Evolutionary conservation across 2,113 vertebrate species (phyloP), one percentile per base, ranked within the genome.

Genomic region (Chloroceryle aenea): DNA sequence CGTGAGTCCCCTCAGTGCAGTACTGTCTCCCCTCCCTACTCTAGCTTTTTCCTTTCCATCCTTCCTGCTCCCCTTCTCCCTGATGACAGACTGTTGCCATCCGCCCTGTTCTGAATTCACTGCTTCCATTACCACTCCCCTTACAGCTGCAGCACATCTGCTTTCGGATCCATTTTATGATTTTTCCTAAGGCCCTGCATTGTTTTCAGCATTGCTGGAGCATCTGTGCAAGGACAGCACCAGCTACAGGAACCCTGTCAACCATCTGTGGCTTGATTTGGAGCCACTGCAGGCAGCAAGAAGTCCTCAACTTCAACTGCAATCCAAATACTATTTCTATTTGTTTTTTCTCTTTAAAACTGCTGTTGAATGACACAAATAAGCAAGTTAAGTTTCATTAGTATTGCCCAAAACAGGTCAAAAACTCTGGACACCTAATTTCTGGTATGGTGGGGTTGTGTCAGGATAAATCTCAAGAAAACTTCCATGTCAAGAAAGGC

Each of bases 61-160:
- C 56, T 92, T 77, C 55, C 38, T 17, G 2, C 30, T 8, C 4
- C 18, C 10, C 27, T 22, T 26, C 26, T 14, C 1, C 59, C 17
- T 7, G 1, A 69, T 21, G 91, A 85, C 42, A 12, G 89, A 91
- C 20, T 56, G 77, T 62, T 55, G 43, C 82, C 50, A 83, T 74
- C 47, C 5, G 0, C 75, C 38, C 63, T 1, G 0, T 22, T 72
- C 68, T 30, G 72, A 85, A 93, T 95, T 85, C 89, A 27, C 74
- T 20, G 67, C 82, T 76, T 69, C 74, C 82, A 87, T 85, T 62
- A 91, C 21, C 26, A 1, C 75, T 85, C 90, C 92, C 93, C 75
- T 81, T 92, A 83, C 95, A 94, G 80, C 83, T 90, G 93, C 75
- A 62, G 56, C 90, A 95, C 92, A 96, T 92, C 92, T 96, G 96